Percentiles rank a stretch among this genome's conserved stretches.
Conservation (phyloP, 2,797 vertebrate genomes). For the Myotis planiceps region DNA sequence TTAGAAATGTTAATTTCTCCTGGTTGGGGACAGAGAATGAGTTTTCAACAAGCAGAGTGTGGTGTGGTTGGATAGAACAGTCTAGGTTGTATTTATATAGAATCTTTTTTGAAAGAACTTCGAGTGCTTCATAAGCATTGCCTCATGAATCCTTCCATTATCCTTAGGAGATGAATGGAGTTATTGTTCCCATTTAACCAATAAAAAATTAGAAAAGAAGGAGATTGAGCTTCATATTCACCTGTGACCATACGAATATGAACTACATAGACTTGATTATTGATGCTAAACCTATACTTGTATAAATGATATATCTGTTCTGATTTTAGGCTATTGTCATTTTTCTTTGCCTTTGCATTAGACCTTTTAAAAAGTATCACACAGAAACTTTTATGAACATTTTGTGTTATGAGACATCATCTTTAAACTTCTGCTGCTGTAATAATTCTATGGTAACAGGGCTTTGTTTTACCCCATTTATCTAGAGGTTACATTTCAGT, state of each 20-base stretch:
- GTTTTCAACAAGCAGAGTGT: not conserved
- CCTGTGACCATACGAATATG: not conserved
- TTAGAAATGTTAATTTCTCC: not conserved
- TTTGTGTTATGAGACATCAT: not conserved
- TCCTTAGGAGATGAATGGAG: not conserved
- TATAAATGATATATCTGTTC: not conserved
- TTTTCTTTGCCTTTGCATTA: slow-evolving; percentile 24
- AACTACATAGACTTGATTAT: not conserved
- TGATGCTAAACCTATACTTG: not conserved
- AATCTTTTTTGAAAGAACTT: slow-evolving; percentile 40
- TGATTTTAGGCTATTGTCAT: not conserved
- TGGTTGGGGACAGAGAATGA: not conserved
- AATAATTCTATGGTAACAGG: not conserved
- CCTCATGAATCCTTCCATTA: slow-evolving; percentile 17
- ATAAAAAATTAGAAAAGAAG: slow-evolving; percentile 38
- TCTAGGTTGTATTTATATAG: slow-evolving; percentile 44
- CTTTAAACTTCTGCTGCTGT: slow-evolving; percentile 9
- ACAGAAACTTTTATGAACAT: not conserved
- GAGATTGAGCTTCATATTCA: not conserved
- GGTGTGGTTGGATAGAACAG: not conserved
- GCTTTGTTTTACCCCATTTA: not conserved
- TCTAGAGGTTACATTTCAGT: not conserved
- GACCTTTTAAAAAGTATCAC: not conserved
- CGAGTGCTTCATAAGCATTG: slow-evolving; percentile 50
- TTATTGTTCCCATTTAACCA: slow-evolving; percentile 54